Percentiles rank a stretch among this genome's conserved stretches.
Conservation (phyloP, 2,888 invertebrate species). For the Frankliniella intonsa region DNA sequence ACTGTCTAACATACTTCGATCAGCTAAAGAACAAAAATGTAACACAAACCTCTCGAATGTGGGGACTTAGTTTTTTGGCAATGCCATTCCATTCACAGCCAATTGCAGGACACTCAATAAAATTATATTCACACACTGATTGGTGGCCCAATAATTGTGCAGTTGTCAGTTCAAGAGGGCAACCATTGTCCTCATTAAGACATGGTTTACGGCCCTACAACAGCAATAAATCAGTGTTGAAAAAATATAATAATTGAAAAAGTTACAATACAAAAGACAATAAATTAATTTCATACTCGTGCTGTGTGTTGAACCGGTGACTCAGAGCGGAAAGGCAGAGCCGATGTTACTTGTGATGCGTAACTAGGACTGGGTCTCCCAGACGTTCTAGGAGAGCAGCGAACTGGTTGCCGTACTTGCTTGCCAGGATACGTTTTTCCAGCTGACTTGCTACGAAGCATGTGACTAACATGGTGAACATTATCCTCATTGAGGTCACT, state of each 20-base stretch:
- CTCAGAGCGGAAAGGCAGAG: not conserved
- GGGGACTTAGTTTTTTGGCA: constrained; percentile 17
- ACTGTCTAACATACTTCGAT: not conserved
- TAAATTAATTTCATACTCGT: not conserved
- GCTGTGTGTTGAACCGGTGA: not conserved
- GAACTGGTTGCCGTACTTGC: not conserved
- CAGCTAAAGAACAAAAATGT: not conserved
- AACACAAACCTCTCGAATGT: constrained; percentile 29
- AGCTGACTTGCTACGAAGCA: not conserved
- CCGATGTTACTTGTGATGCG: not conserved
- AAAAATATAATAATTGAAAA: not conserved
- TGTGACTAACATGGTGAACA: not conserved
- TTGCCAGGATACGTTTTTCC: not conserved
- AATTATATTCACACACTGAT: not conserved
- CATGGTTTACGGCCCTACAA: not conserved
- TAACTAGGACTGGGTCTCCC: not conserved
- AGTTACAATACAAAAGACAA: not conserved
- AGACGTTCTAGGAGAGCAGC: not conserved
- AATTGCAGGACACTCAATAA: not conserved
- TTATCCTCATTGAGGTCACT: no score
- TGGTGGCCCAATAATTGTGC: not conserved
- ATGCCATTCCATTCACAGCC: constrained; percentile 31
- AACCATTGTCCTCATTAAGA: not conserved
- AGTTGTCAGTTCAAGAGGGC: constrained; percentile 30
- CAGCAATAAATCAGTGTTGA: no score